Evolutionary conservation across 1,140 invertebrate genomes (phyloP).

Genomic region (Andrena cerasifolii): DNA sequence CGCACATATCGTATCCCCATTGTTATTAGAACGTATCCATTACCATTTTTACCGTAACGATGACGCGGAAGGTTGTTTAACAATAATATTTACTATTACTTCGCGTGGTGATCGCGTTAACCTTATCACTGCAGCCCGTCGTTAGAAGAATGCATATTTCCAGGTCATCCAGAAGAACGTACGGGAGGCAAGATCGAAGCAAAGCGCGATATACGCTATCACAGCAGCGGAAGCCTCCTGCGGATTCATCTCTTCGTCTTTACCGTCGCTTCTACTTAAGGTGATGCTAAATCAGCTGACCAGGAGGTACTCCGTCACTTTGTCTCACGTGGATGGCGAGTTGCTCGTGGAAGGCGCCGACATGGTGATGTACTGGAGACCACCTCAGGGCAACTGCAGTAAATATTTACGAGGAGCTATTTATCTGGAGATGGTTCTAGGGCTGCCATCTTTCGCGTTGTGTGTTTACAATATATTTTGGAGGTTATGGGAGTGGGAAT

Average conservation of each 20-base stretch:
- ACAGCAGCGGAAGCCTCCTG: constrained; percentile 87
- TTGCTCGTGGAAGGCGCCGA: constrained; percentile 87
- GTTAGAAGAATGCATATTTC: not conserved
- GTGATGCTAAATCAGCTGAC: constrained; percentile 88
- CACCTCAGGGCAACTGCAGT: constrained; percentile 92
- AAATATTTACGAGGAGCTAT: constrained; percentile 71
- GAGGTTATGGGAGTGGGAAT: too few species aligned
- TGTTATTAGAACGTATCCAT: not conserved
- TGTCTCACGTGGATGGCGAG: constrained; percentile 87
- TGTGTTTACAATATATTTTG: too few species aligned
- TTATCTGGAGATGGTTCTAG: constrained; percentile 5
- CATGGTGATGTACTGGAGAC: constrained; percentile 88
- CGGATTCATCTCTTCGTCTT: constrained; percentile 85
- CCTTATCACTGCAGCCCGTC: too few species aligned
- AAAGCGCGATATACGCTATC: constrained; percentile 87
- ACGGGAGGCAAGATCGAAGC: constrained; percentile 84
- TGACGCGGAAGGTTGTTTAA: too few species aligned
- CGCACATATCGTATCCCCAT: not conserved
- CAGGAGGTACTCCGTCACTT: constrained; percentile 87
- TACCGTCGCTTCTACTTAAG: constrained; percentile 87
- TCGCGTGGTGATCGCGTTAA: constrained; percentile 63
- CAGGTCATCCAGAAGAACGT: constrained; percentile 83
- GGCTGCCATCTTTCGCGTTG: too few species aligned
- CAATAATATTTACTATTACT: not conserved
- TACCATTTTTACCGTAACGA: constrained; percentile 2